phyloP scores from a whole-genome alignment of 2,113 vertebrate species.

The Tragulus kanchil region DNA sequence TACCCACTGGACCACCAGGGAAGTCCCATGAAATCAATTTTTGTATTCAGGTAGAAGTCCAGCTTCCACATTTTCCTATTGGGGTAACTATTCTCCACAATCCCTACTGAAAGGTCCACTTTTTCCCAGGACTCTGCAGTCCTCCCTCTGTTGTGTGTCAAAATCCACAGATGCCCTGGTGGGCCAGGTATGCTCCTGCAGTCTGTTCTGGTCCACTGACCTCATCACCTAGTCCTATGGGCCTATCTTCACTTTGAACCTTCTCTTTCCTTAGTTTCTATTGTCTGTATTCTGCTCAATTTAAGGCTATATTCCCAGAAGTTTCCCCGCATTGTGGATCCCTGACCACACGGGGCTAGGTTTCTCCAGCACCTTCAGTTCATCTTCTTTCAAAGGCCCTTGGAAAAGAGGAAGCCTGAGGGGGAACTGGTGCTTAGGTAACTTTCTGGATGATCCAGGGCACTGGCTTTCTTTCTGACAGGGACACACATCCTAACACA shows the following conservation, averaged over 20 bases:
- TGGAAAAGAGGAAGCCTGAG: too few relatives aligned
- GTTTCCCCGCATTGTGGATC: not conserved
- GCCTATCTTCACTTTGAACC: not conserved
- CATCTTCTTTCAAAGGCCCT: not conserved
- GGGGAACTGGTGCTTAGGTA: too few relatives aligned
- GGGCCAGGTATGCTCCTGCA: not conserved
- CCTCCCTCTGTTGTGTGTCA: not conserved
- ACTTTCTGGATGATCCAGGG: too few relatives aligned
- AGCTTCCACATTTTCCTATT: not conserved
- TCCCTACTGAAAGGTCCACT: not conserved
- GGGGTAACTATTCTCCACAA: not conserved
- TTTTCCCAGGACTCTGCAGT: not conserved
- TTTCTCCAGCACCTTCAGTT: not conserved
- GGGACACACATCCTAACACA: too few relatives aligned
- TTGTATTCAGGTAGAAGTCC: not conserved
- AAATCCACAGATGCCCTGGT: too few relatives aligned
- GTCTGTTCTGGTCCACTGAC: not conserved
- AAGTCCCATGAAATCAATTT: not conserved
- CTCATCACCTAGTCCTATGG: not conserved
- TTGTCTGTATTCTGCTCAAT: not conserved
- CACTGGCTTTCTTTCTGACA: too few relatives aligned
- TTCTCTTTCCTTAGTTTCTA: not conserved
- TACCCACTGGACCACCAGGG: too few relatives aligned
- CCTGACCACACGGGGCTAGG: not conserved
- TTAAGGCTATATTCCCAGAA: not conserved